Evolutionary conservation across 1,140 invertebrate species (phyloP), one percentile per base, ranked within the genome.

Genomic region (Streblospio benedicti): DNA sequence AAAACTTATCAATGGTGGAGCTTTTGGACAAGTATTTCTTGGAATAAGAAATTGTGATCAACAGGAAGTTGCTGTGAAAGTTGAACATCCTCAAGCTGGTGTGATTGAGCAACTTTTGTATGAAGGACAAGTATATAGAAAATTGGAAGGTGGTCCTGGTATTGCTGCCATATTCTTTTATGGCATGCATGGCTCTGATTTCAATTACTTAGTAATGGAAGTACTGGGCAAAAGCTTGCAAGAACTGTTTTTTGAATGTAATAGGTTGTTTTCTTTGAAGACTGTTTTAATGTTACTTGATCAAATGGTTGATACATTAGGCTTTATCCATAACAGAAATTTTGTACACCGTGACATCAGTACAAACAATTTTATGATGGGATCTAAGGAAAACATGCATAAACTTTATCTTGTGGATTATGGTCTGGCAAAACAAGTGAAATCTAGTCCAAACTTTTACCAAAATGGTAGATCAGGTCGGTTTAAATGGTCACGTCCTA

Each of bases 241-340:
- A 28, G 45, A 65, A 44, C 35, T 63, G 14, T 67, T 68, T 35
- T 45, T 30, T 12, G 65, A 64, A 35, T 71, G 69, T 50, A 55
- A 47, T 30, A 51, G 65, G 23, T 55, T 56, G 45, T 68, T 71
- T 33, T 55, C 67, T 16, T 52, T 71, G 20, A 71, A 71, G 56
- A 71, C 69, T 6, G 64, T 71, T 0, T 44, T 68, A 75, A 92
- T 94, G 89, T 90, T 98, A 78, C 93, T 94, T 77, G 91, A 94
- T 79, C 95, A 99, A 84, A 85, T 98, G 81, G 91, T 96, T 6
- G 14, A 20, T 30, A 28, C 23, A 18, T 32, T 65, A 1, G 54
- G 57, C 33, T 51, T 88, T 74, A 92, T 96, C 72, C 93, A 97
- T 79, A 89, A 87, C 78, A 87, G 51, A 6, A 63, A 58, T 33